Evolutionary conservation across 2,888 invertebrate genomes (phyloP), one percentile per base, ranked within the genome.

Genomic region (Drosophila meridionalis): DNA sequence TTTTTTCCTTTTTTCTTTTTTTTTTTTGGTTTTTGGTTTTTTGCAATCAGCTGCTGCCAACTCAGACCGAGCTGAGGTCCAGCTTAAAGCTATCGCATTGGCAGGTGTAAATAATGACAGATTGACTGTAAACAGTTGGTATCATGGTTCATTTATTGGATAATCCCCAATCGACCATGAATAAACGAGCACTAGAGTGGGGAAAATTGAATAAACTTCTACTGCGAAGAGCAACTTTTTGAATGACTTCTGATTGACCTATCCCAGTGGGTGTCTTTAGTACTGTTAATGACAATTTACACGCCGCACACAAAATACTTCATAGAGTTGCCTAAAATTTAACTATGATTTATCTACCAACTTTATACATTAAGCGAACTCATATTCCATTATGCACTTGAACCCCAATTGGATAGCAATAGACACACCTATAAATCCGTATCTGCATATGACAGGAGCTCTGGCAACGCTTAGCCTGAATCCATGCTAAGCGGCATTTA

Each of bases 401-500:
- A 11, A 7, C 43, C 12, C 8, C 20, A 28, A 34, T 36, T 28
- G 20, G 28, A 48, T 26, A 4, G 34, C 42, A 53, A 55, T 61
- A 45, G 48, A 53, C 40, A 26, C 48, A n/a, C 4, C 2, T 28
- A 2, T 5, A 3, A 26, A 28, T 9, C 2, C 43, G 28, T 30
- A 48, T 55, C 48, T 55, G 38, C n/a, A 55, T 4, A n/a, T n/a
- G 58, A 11, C 20, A 6, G 20, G 26, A 58, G 32, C 20, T 26
- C 26, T 8, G 4, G n/a, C 11, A 45, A 57, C 42, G 8, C 30
- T 55, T 43, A 34, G 14, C 38, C n/a, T 38, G 38, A 52, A 48
- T 20, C 32, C 52, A 14, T 42, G 14, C 67, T 62, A 75, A 75
- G 61, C 75, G 55, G 34, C 75, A 28, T 60, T 75, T 68, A 75